Percentiles rank a stretch among this genome's conserved stretches.
Evolutionary conservation across 2,113 vertebrate species (phyloP).

Genomic region (Pachypanchax playfairii): DNA sequence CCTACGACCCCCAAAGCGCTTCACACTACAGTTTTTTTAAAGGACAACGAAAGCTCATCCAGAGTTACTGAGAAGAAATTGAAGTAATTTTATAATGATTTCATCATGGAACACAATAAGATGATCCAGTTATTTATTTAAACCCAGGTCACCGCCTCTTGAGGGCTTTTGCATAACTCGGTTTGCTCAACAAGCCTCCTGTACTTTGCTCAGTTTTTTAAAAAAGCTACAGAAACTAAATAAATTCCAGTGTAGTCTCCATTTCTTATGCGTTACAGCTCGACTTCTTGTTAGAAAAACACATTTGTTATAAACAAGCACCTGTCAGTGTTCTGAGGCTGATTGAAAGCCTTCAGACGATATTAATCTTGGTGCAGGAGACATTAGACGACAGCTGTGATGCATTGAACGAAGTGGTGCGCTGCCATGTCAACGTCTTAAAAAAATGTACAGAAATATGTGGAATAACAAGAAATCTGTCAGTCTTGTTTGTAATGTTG

Average conservation of each 20-base stretch:
- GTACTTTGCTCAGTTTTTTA: not conserved
- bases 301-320: not conserved
- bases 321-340: conserved; percentile 7
- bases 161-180: conserved; percentile 24
- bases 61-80: conserved; percentile 15
- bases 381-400: not conserved
- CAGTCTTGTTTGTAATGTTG: not conserved
- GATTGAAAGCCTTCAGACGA: not conserved
- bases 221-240: not conserved
- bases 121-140: conserved; percentile 27
- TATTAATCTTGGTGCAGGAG: not conserved
- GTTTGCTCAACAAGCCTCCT: conserved; percentile 1
- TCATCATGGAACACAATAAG: conserved; percentile 35
- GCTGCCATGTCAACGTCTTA: not conserved
- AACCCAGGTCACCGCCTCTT: conserved; percentile 46
- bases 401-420: not conserved
- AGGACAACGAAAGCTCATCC: conserved; percentile 21
- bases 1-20: too few relatives aligned
- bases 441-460: not conserved
- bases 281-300: not conserved
- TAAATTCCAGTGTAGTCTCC: not conserved
- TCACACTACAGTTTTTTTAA: too few relatives aligned
- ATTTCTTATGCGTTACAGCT: not conserved
- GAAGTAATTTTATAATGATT: conserved; percentile 50
- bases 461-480: not conserved